Conservation (phyloP, 2,113 vertebrate genomes). For the Notarius lentiginosus region DNA sequence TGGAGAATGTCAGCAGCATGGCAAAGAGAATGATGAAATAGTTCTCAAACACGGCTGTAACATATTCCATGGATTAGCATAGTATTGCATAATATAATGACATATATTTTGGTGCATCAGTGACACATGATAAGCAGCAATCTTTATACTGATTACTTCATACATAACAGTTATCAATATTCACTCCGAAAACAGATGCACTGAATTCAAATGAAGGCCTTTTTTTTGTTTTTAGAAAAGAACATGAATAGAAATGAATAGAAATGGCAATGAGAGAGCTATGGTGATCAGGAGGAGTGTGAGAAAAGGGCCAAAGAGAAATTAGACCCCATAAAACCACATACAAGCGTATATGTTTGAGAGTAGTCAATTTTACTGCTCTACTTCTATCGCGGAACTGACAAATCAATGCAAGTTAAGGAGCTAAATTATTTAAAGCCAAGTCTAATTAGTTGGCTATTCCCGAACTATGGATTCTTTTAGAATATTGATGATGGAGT, state of each 20-base stretch:
- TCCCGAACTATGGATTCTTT: conserved; percentile 94
- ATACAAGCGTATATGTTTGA: conserved; percentile 80
- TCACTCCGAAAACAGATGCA: neutral
- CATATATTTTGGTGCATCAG: conserved; percentile 1
- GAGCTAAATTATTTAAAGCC: conserved; percentile 99
- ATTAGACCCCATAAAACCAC: conserved; percentile 67
- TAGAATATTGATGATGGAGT: conserved; percentile 95
- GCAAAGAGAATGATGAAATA: conserved; percentile 8
- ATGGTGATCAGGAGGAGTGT: conserved; percentile 22
- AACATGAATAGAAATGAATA: neutral
- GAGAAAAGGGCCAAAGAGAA: conserved; percentile 52
- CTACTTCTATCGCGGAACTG: conserved; percentile 88
- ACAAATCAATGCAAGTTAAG: conserved; percentile 99
- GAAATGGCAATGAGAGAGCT: conserved; percentile 4
- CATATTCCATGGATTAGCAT: conserved; percentile 29
- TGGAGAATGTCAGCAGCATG: conserved; percentile 4
- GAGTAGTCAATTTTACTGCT: conserved; percentile 97
- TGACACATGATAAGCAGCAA: neutral
- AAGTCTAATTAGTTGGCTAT: conserved; percentile 99
- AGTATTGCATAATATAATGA: conserved; percentile 30
- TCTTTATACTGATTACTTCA: neutral
- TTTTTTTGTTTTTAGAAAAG: neutral
- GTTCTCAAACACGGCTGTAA: conserved; percentile 30
- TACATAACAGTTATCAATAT: neutral
- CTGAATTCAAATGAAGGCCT: neutral